Percentiles rank a stretch among this genome's conserved stretches.
Conservation (phyloP, 2,113 vertebrate species). For the Eptesicus fuscus region DNA sequence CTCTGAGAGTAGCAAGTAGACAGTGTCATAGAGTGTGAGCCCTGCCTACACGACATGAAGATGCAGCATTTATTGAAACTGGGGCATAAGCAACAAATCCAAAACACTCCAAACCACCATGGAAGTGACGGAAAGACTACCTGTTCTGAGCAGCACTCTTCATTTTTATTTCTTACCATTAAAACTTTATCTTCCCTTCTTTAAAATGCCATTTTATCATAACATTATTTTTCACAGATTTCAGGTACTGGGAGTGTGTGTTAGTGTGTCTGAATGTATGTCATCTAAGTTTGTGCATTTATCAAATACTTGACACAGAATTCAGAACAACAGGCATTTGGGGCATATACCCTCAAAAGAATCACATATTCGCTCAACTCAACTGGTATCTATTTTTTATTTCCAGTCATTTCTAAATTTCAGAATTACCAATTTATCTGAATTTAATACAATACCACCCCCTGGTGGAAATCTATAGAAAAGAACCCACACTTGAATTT, state of each 20-base stretch:
- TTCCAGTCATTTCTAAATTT: constrained; percentile 47
- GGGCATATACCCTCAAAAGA: not conserved
- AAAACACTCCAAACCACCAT: too few relatives aligned
- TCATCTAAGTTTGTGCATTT: not conserved
- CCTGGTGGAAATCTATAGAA: constrained; percentile 54
- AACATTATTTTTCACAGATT: not conserved
- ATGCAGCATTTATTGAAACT: not conserved
- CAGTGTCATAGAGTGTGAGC: not conserved
- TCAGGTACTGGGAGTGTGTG: not conserved
- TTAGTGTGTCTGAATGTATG: not conserved
- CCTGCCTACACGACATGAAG: rapidly evolving
- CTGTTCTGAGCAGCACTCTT: not conserved
- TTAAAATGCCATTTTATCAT: not conserved
- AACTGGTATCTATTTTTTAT: constrained; percentile 8
- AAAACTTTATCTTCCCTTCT: not conserved
- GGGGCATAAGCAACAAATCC: not conserved
- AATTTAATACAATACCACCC: constrained; percentile 55
- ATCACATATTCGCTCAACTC: not conserved
- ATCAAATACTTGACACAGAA: constrained; percentile 3
- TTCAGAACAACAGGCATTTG: not conserved
- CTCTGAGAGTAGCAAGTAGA: not conserved
- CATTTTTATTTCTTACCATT: not conserved
- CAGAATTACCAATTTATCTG: not conserved
- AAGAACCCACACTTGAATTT: not conserved
- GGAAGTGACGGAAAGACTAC: not conserved